phyloP scores from a whole-genome alignment of 2,797 vertebrate species.

The Mus spretus region DNA sequence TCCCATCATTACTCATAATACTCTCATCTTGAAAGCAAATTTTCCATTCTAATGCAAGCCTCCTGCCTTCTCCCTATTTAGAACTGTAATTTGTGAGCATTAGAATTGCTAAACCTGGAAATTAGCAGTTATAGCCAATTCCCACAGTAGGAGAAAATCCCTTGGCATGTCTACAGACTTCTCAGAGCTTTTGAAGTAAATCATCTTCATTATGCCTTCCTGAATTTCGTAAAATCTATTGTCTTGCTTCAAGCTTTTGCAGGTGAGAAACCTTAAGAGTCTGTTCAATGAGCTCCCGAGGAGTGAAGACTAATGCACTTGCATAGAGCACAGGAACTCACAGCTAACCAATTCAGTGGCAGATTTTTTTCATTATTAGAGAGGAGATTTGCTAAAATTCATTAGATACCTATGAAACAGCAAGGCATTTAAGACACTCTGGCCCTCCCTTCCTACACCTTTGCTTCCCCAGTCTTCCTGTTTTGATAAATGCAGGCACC shows the following conservation, averaged over 20 bases:
- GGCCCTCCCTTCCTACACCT: background rate
- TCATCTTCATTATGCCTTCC: conserved; percentile 65
- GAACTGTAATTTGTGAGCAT: conserved; percentile 69
- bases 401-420: conserved; percentile 49
- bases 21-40: conserved; percentile 47
- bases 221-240: conserved; percentile 78
- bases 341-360: conserved; percentile 43
- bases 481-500: background rate
- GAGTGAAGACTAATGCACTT: conserved; percentile 2
- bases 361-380: conserved; percentile 61
- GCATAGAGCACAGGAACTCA: conserved; percentile 63
- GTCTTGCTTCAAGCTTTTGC: conserved; percentile 80
- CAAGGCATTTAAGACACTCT: background rate
- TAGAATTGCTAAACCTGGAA: conserved; percentile 75
- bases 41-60: conserved; percentile 39
- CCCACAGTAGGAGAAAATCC: conserved; percentile 35
- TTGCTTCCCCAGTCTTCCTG: background rate
- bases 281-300: conserved; percentile 59
- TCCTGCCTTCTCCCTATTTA: conserved; percentile 54
- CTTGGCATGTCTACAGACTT: conserved; percentile 32
- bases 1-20: conserved; percentile 54
- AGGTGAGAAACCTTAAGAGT: conserved; percentile 78
- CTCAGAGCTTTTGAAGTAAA: conserved; percentile 37
- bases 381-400: conserved; percentile 32
- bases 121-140: conserved; percentile 68